Base-by-base conservation (phyloP, 2,888 invertebrate species). In the Eupithecia tripunctaria region DNA sequence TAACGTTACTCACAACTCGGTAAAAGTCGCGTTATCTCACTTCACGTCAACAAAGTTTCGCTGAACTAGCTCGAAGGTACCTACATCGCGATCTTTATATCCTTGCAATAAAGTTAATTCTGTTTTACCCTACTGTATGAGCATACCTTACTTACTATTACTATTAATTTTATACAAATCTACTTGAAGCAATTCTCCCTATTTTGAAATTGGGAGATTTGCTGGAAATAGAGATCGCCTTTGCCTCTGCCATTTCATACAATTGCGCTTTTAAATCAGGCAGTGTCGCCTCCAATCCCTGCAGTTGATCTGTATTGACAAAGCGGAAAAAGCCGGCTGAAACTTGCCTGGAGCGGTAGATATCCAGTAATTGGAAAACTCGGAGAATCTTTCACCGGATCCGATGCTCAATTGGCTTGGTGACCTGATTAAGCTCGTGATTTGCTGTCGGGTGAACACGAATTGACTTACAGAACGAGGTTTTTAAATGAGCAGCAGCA, bases 281-380 rank as follows among this genome's bases (percentile, higher is more conserved):
- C 32, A 36, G n/a, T 63, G 36, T 32, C 25, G 25, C 56, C 14
- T 5, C 25, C 56, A 56, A 25, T 60, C 27, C 27, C 36, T 63
- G 36, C 38, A 32, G 12, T 38, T 38, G 63, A 63, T 63, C 64
- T 25, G 14, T 38, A 64, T 64, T 64, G 47, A 66, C 43, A 66
- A 66, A 47, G 27, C 66, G 66, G 66, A 66, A 32, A 36, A 41
- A 41, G n/a, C n/a, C 10, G 18, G 27, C 36, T 43, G 18, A 25
- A n/a, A 36, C 38, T 36, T 29, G 60, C 60, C 29, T 60, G 60
- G 18, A 60, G 60, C 60, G 60, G 63, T 14, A 14, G 64, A 41
- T 64, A 41, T 14, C 64, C 25, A 2, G 64, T 64, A 64, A 64
- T 64, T 64, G 64, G 64, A 64, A 64, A 64, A 64, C 64, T 64